These are phyloP conservation scores for Metaphire vulgaris DNA, from an alignment of 1,140 invertebrate species.

Conservation along the genomic window DNA sequence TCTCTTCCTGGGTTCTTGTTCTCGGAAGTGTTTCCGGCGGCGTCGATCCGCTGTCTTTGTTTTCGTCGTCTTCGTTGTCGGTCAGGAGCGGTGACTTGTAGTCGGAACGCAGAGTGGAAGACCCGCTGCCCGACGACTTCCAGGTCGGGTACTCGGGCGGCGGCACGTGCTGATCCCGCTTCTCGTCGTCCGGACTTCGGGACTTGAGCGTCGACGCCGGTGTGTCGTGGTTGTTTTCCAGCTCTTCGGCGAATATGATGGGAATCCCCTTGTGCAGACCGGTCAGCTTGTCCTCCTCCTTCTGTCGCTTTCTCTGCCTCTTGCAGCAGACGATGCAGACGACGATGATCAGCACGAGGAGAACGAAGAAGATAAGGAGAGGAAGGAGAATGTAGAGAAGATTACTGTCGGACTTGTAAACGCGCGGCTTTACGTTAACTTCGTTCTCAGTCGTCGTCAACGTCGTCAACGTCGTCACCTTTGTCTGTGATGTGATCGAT, in stretches of 20 bases:
- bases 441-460: background rate
- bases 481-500: too few species aligned
- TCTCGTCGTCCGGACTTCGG: background rate
- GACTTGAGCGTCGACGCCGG: background rate
- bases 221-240: slow-evolving; percentile 42
- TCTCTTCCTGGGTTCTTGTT: too few species aligned
- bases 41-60: too few species aligned
- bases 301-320: background rate
- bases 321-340: slow-evolving; percentile 73
- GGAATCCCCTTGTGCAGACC: slow-evolving; percentile 63
- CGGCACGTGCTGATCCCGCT: background rate
- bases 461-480: too few species aligned
- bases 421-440: background rate
- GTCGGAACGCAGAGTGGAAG: background rate
- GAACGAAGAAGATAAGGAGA: slow-evolving; percentile 80
- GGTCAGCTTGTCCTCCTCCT: background rate
- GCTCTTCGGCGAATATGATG: slow-evolving; percentile 84
- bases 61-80: background rate
- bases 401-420: background rate
- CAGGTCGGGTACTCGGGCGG: background rate
- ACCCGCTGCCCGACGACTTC: background rate
- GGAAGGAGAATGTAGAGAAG: slow-evolving; percentile 77
- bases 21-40: too few species aligned
- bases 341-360: slow-evolving; percentile 74
- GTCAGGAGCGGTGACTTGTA: background rate